Percentiles rank a stretch among this genome's conserved stretches.
phyloP scores from a whole-genome alignment of 1,140 invertebrate genomes.

The Luehdorfia chinensis region DNA sequence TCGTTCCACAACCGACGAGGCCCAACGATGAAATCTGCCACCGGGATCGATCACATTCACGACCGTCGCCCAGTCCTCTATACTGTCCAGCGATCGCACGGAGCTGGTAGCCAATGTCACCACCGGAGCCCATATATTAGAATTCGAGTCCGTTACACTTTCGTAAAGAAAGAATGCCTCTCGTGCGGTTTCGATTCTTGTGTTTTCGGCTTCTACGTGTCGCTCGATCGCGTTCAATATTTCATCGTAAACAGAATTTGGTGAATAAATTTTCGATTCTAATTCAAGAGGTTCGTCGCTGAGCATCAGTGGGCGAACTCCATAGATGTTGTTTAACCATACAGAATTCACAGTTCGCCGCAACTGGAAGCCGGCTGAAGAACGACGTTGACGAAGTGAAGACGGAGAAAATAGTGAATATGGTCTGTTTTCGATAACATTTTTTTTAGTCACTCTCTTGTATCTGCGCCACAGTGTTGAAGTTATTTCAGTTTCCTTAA shows the following conservation, averaged over 20 bases:
- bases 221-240: slow-evolving; percentile 25
- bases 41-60: slow-evolving; percentile 23
- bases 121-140: slow-evolving; percentile 1
- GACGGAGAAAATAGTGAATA: no score
- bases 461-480: no score
- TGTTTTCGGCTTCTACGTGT: slow-evolving; percentile 21
- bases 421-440: no score
- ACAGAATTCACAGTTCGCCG: background rate
- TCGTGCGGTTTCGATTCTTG: slow-evolving; percentile 10
- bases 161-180: slow-evolving; percentile 34
- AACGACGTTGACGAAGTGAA: no score
- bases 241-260: slow-evolving; percentile 25
- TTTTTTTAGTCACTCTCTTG: no score
- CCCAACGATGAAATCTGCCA: slow-evolving; percentile 18
- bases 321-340: background rate
- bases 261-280: background rate
- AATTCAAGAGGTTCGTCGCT: slow-evolving; percentile 9
- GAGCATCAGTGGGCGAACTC: background rate
- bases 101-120: slow-evolving; percentile 26
- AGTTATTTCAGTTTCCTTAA: no score
- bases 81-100: slow-evolving; percentile 21
- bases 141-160: background rate
- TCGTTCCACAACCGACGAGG: slow-evolving; percentile 5
- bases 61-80: slow-evolving; percentile 28
- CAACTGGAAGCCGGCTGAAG: background rate